Evolutionary conservation across 2,797 vertebrate genomes (phyloP), one percentile per base, ranked within the genome.

Genomic region (Oreochromis mossambicus): DNA sequence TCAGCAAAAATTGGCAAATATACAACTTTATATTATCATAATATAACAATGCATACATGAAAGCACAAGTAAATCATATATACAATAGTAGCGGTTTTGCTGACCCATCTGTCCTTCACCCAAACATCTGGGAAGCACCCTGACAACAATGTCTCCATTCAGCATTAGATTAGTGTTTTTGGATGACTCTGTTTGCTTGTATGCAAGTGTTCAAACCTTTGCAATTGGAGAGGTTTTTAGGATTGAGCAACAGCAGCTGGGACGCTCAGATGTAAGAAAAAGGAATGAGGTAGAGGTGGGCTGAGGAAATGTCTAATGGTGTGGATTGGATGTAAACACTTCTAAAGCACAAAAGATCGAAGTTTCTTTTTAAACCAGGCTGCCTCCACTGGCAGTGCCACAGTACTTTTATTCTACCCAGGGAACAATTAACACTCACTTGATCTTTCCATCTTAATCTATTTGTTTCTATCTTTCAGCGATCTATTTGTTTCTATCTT

Each of bases 101-200:
- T 66, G 29, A 83, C 78, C 78, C 81, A 83, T 80, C 77, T 86
- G 58, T 84, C 56, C 84, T 73, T 68, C 29, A 29, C 14, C 8
- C 14, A 83, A 86, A 92, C 89, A 90, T 83, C 81, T 90, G 78
- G 24, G 54, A 86, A 63, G n/a, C 21, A 7, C 54, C 58, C 70
- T 46, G 55, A 79, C 50, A 68, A 34, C 12, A 86, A 82, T 78
- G 54, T 82, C 24, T 89, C 55, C 55, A 41, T 88, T 88, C 81
- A 84, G 51, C 66, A 77, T 8, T 21, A 61, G 50, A 68, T 82
- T 36, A 54, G 55, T 85, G 48, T 80, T 34, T 80, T 43, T 78
- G 36, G 52, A 38, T 46, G 21, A 19, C 46, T 55, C 13, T 41
- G 19, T 77, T 75, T 51, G 13, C 48, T 52, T 38, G 38, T 77